Base-by-base conservation (phyloP, 1,140 invertebrate genomes). In the Meloidogyne floridensis region DNA sequence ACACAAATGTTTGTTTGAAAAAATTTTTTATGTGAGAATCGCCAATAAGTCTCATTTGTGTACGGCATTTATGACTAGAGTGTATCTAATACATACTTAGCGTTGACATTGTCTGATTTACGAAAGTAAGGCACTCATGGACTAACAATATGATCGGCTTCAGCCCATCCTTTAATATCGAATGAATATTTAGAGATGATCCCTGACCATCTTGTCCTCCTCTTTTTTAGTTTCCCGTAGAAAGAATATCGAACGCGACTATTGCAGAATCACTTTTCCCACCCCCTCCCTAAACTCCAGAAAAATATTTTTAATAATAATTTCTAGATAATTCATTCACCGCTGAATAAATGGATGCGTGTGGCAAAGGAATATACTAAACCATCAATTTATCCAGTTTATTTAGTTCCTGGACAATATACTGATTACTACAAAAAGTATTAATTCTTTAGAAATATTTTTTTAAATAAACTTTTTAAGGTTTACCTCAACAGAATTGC, bases 381-480 rank as follows among this genome's bases (percentile, higher is more conserved):
- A 13, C 76, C 81, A 32, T 80, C 84, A 0, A 20, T 77, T 6
- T 86, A 87, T 81, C 85, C 85, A 11, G 86, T 87, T 5, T 83
- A 81, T 70, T 70, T 86, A 71, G 65, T 87, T 56, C 80, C 80
- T 20, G 78, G 84, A 8, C 85, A 86, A 73, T 86, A 74, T 65
- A 69, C 76, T 0, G 77, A 80, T 15, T 20, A 80, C 69, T 87
- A 82, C 47, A 84, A 43, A 65, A 72, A 42, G 74, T 84, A 70
- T 51, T 9, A 53, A 51, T 77, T 69, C n/a, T n/a, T 9, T 1
- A 77, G 3, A n/a, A 3, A 3, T 2, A 11, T 77, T 13, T n/a
- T 43, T n/a, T 70, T 69, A 3, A 69, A 78, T 13, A 7, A 32
- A 9, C 10, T 13, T 10, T 77, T 87, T 75, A 43, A 85, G 85